phyloP scores from a whole-genome alignment of 2,113 vertebrate genomes.

The Labeo rohita region DNA sequence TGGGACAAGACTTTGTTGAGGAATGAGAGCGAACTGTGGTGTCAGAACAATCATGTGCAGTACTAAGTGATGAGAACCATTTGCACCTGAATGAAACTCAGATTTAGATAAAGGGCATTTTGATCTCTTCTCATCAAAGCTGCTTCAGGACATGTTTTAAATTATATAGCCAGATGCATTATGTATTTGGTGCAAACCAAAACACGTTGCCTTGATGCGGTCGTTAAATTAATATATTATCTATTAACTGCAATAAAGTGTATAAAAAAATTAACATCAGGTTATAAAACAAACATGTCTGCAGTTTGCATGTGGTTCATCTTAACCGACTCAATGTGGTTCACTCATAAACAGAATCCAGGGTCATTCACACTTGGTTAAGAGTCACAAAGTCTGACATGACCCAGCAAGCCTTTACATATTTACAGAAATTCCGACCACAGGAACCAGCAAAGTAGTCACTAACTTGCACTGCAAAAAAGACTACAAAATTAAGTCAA shows the following conservation, averaged over 20 bases:
- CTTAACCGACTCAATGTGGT: slow-evolving; percentile 62
- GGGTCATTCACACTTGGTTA: slow-evolving; percentile 64
- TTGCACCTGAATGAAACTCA: slow-evolving; percentile 37
- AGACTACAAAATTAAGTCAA: too few relatives aligned
- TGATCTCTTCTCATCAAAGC: slow-evolving; percentile 17
- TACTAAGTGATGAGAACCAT: slow-evolving; percentile 55
- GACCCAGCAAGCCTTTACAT: slow-evolving; percentile 36
- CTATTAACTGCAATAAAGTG: not conserved
- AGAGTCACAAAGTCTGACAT: slow-evolving; percentile 40
- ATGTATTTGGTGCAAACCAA: slow-evolving; percentile 2
- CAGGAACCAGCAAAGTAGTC: not conserved
- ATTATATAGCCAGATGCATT: not conserved
- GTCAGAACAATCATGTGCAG: slow-evolving; percentile 55
- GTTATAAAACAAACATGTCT: slow-evolving; percentile 26
- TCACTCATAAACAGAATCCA: slow-evolving; percentile 65
- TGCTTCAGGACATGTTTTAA: not conserved
- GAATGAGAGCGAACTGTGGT: slow-evolving; percentile 48
- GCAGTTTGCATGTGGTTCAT: slow-evolving; percentile 63
- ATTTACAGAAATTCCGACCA: not conserved
- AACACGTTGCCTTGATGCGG: not conserved
- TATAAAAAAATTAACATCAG: slow-evolving; percentile 20
- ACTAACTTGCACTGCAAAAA: not conserved
- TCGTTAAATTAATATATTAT: not conserved
- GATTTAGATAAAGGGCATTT: not conserved
- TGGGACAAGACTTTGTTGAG: slow-evolving; percentile 61